Evolutionary conservation across 2,113 vertebrate genomes (phyloP).

Genomic region (Rhizomys pruinosus): DNA sequence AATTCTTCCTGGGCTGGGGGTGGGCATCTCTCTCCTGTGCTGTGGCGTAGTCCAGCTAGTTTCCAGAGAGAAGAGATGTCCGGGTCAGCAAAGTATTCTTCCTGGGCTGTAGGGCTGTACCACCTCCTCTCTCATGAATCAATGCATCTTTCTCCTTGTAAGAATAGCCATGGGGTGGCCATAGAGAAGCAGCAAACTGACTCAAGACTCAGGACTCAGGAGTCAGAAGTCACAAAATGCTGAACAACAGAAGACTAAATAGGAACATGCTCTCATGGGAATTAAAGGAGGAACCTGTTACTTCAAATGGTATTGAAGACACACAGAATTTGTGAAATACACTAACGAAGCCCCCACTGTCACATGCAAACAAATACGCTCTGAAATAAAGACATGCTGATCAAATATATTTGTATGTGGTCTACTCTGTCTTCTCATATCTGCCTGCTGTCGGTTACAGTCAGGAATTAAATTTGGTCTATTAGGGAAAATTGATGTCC

Average conservation of each 20-base stretch:
- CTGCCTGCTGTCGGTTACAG: background rate
- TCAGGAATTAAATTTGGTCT: background rate
- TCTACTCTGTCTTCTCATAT: conserved; percentile 22
- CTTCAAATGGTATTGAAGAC: background rate
- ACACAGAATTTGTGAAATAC: background rate
- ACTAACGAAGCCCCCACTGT: background rate
- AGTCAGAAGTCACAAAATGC: conserved; percentile 14
- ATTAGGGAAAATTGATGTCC: background rate
- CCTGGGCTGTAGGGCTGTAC: background rate
- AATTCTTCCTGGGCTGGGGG: background rate
- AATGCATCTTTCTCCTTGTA: background rate
- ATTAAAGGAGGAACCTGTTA: background rate
- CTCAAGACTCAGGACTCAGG: background rate
- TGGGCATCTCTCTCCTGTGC: background rate
- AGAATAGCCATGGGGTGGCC: background rate
- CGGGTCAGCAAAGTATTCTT: background rate
- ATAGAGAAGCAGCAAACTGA: background rate
- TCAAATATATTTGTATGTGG: background rate
- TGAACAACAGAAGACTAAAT: background rate
- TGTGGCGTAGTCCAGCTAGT: background rate
- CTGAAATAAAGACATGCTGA: background rate
- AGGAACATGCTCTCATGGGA: background rate
- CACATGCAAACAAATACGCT: background rate
- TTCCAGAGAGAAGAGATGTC: background rate
- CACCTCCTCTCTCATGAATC: conserved; percentile 12